Evolutionary conservation across 2,797 vertebrate genomes (phyloP).

Genomic region (Euphonia xanthogaster): DNA sequence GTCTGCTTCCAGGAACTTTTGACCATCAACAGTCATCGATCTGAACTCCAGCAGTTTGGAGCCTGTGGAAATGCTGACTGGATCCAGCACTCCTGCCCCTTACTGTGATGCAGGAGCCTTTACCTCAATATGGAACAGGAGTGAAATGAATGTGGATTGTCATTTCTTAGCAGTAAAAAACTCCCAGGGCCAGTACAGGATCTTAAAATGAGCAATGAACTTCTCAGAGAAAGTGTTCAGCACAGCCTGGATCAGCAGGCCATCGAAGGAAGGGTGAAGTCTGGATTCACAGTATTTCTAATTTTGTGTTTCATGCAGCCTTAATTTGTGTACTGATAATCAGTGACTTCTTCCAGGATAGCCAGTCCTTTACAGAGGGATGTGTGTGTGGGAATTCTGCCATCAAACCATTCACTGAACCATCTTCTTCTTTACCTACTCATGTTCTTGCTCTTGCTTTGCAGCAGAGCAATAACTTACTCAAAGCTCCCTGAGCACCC

Average conservation of each 20-base stretch:
- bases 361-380: neutral
- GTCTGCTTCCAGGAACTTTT: neutral
- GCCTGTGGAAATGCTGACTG: neutral
- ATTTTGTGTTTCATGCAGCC: neutral
- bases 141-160: neutral
- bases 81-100: neutral
- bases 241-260: neutral
- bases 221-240: neutral
- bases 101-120: neutral
- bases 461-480: neutral
- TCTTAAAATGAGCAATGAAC: neutral
- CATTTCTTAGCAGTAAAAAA: neutral
- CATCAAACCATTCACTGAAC: neutral
- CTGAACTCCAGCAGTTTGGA: neutral
- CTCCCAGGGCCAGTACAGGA: neutral
- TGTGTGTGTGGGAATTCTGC: rapidly evolving
- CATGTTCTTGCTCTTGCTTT: neutral
- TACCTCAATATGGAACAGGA: neutral
- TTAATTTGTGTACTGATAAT: neutral
- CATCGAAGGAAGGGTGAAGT: neutral
- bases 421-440: neutral
- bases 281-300: neutral
- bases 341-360: neutral
- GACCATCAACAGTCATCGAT: neutral
- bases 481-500: neutral